Evolutionary conservation across 1,140 invertebrate species (phyloP), one percentile per base, ranked within the genome.

Genomic region (Aphelenchoides fujianensis): DNA sequence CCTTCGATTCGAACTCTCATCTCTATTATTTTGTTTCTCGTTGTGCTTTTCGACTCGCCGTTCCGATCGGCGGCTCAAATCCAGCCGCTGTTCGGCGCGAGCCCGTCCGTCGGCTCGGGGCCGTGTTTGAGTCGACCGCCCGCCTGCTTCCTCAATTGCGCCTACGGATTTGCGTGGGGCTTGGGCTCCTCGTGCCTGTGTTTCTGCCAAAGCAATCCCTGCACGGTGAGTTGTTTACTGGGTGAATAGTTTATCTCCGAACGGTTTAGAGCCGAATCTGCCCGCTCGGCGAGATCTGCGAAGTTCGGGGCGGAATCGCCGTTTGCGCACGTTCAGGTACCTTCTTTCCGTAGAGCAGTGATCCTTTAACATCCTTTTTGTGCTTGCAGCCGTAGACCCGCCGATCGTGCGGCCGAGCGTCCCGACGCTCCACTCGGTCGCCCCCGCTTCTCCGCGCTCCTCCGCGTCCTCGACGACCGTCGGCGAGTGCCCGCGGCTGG

Each of bases 171-270:
- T 68, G 53, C 64, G 19, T 75, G 74, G 74, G 74, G 74, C 2
- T 52, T 74, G 16, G 73, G 64, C 19, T 52, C 35, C 30, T 31
- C 62, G 2, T 76, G 74, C 68, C 32, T 76, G 3, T 76, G 74
- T 75, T 30, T 76, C n/a, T 76, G 74, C 69, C 75, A 76, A 57
- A 19, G 68, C n/a, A 57, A 76, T 62, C 74, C 74, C 19, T 76
- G 74, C 72, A 28, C 62, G 30, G 74, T 76, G 64, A 53, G 74
- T 74, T 30, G 28, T 76, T 28, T 23, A 35, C 32, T 16, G 34
- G n/a, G n/a, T n/a, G n/a, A n/a, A n/a, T n/a, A 73, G 16, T 23
- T 70, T 2, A 12, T 37, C 19, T 36, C n/a, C 27, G 37, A 36
- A 59, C 32, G n/a, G 23, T 12, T 71, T 30, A 36, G 23, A 37